Evolutionary conservation across 2,888 invertebrate genomes (phyloP).

Genomic region (Parelbella ahira): DNA sequence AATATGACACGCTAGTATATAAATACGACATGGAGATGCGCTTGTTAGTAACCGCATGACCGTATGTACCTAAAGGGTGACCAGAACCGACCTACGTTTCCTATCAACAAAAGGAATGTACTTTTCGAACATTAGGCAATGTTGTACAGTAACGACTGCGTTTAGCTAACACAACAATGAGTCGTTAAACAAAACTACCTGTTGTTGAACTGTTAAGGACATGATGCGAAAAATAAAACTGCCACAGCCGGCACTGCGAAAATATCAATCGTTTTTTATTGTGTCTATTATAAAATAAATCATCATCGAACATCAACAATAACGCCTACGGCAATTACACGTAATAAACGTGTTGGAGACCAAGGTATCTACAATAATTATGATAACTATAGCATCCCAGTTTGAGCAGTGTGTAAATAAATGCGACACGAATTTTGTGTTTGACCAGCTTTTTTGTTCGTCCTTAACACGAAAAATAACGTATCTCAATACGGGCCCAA

Average conservation of each 20-base stretch:
- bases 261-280: conserved; percentile 25
- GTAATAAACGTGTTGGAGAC: not conserved
- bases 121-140: conserved; percentile 44
- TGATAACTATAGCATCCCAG: too few relatives aligned
- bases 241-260: conserved; percentile 49
- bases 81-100: not conserved
- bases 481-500: too few relatives aligned
- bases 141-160: conserved; percentile 46
- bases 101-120: conserved; percentile 1
- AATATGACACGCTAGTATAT: too few relatives aligned
- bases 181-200: conserved; percentile 69
- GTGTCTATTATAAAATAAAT: conserved; percentile 19
- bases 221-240: conserved; percentile 55
- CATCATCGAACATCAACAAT: conserved; percentile 11
- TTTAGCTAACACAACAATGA: conserved; percentile 67
- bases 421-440: too few relatives aligned
- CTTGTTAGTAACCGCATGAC: too few relatives aligned
- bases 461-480: too few relatives aligned
- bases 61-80: not conserved
- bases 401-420: too few relatives aligned
- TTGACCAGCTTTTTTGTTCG: too few relatives aligned
- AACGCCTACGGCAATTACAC: conserved; percentile 1
- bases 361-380: too few relatives aligned
- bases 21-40: too few relatives aligned
- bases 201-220: conserved; percentile 59